phyloP scores from a whole-genome alignment of 2,797 vertebrate species.

The Gallinago solitaria region DNA sequence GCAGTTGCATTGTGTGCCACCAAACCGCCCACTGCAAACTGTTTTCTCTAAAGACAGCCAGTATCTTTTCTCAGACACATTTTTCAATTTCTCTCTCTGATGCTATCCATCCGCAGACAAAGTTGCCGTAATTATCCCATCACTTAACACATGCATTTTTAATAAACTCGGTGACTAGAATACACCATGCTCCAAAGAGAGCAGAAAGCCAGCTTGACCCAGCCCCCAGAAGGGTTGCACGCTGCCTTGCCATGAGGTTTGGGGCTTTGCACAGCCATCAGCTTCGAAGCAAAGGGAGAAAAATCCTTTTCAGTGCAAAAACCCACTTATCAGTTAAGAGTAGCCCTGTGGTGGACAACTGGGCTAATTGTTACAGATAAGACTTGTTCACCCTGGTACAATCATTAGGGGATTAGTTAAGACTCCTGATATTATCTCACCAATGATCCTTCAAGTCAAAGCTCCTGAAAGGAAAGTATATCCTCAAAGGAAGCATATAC shows the following conservation, averaged over 20 bases:
- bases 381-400: not conserved
- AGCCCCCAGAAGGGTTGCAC: not conserved
- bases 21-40: fast-evolving
- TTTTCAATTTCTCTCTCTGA: not conserved
- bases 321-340: not conserved
- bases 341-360: not conserved
- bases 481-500: not conserved
- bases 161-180: not conserved
- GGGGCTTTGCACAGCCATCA: not conserved
- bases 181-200: not conserved
- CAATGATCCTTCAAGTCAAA: not conserved
- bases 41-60: not conserved
- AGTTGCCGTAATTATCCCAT: conserved; percentile 1
- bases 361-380: not conserved
- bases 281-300: not conserved
- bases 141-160: conserved; percentile 3
- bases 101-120: conserved; percentile 13
- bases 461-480: not conserved
- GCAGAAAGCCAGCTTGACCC: not conserved
- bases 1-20: fast-evolving
- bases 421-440: conserved; percentile 11
- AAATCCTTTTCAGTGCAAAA: not conserved
- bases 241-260: fast-evolving
- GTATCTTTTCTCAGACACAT: not conserved
- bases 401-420: conserved; percentile 10